These are phyloP conservation scores for Lycaena phlaeas DNA, from an alignment of 2,888 invertebrate genomes.

Conservation along the genomic window DNA sequence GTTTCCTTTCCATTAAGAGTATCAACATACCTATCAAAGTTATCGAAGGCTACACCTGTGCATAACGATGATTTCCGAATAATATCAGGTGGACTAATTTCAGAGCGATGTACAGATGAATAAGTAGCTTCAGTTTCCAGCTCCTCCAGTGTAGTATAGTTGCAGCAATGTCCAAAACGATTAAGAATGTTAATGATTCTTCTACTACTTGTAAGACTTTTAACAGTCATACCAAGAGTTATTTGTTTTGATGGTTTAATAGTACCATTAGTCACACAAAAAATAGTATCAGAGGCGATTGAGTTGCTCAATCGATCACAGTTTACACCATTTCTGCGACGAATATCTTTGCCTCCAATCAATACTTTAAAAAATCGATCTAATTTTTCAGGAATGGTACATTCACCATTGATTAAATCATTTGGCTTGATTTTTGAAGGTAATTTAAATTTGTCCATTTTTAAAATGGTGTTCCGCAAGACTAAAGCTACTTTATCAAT, in stretches of 20 bases:
- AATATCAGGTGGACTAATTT: too few species aligned
- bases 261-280: slow-evolving; percentile 8
- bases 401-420: slow-evolving; percentile 10
- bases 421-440: slow-evolving; percentile 10
- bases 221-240: slow-evolving; percentile 12
- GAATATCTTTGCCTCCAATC: slow-evolving; percentile 7
- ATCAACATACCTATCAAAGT: too few species aligned
- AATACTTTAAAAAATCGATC: slow-evolving; percentile 10
- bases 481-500: slow-evolving; percentile 3
- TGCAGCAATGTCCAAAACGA: too few species aligned
- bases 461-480: slow-evolving; percentile 7
- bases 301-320: slow-evolving; percentile 8
- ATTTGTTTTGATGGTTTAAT: slow-evolving; percentile 11
- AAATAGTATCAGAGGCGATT: slow-evolving; percentile 9
- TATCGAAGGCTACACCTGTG: too few species aligned
- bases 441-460: slow-evolving; percentile 8
- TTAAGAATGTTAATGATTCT: slow-evolving; percentile 5
- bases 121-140: too few species aligned
- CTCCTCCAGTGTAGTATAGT: too few species aligned
- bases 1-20: too few species aligned
- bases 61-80: too few species aligned
- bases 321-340: slow-evolving; percentile 10
- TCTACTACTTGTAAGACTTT: slow-evolving; percentile 8
- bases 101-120: too few species aligned
- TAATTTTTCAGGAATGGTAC: slow-evolving; percentile 9